Evolutionary conservation across 1,140 invertebrate genomes (phyloP), one percentile per base, ranked within the genome.

Genomic region (Notospermus geniculatus): DNA sequence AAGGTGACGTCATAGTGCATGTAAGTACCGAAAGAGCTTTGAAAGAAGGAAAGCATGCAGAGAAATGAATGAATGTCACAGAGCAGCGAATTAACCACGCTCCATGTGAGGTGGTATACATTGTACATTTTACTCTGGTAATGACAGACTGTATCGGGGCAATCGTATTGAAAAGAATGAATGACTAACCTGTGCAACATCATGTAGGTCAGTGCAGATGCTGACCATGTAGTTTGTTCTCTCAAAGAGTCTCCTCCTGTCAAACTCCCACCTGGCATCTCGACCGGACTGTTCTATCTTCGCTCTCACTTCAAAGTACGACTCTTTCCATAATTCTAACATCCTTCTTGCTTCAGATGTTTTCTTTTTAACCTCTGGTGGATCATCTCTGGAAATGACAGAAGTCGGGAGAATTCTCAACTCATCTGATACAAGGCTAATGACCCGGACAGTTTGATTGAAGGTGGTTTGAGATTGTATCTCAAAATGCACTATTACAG

Each of bases 261-360:
- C 90, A 78, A 96, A 95, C 78, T 96, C 93, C 93, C 93, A 95
- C 17, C 92, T 84, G 11, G 86, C 85, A 2, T 90, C 90, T 68
- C 90, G 90, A 0, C 90, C 90, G 0, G 89, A 89, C 2, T 86
- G 71, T 78, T 95, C 93, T 65, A 95, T 95, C 63, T 87, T 87
- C 19, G 87, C 83, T 28, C 92, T 81, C 0, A 88, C 91, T 55
- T 88, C 83, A 50, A 76, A 72, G 64, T 81, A 81, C 0, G 86
- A 81, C 0, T 80, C 71, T 72, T 90, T 90, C 92, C 92, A 95
- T 54, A 83, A 83, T 59, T 85, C 84, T 74, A 95, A 79, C 84
- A 94, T 88, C 55, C 67, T 73, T 63, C 75, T 77, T 1, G 82
- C 82, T 61, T 82, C 79, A 17, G 63, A 58, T 52, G 80, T 81